Percentiles rank a stretch among this genome's conserved stretches.
Conservation (phyloP, 2,797 vertebrate species). For the Molossus alvarezi region DNA sequence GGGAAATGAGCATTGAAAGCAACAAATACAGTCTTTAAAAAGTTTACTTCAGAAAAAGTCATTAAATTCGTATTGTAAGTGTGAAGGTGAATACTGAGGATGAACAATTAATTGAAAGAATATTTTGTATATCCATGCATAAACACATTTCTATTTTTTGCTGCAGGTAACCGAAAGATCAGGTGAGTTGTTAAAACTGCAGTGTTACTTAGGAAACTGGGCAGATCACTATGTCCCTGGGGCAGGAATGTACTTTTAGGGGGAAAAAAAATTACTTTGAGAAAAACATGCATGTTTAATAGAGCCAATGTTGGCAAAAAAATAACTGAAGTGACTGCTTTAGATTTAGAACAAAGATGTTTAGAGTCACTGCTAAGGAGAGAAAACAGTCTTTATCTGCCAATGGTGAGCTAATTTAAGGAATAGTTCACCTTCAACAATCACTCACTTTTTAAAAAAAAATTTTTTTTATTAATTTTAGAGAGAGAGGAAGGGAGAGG, state of each 20-base stretch:
- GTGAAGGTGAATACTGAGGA: conserved; percentile 79
- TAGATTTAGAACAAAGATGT: conserved; percentile 75
- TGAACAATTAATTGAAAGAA: conserved; percentile 78
- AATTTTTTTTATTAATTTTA: too few relatives aligned
- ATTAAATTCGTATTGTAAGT: conserved; percentile 46
- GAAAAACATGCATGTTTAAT: conserved; percentile 83
- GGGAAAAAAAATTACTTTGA: conserved; percentile 77
- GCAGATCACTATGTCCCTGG: conserved; percentile 77
- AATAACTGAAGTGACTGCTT: conserved; percentile 72
- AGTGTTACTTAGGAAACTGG: conserved; percentile 79
- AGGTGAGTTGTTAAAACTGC: conserved; percentile 72
- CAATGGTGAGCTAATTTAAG: conserved; percentile 65
- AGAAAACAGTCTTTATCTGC: conserved; percentile 40
- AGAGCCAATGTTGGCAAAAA: conserved; percentile 78
- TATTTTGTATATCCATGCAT: conserved; percentile 7
- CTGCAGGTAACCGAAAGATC: conserved; percentile 69
- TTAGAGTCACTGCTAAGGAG: conserved; percentile 70
- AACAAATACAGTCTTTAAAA: conserved; percentile 54
- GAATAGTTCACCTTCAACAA: conserved; percentile 76
- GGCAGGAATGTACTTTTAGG: conserved; percentile 85
- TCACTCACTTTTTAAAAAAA: conserved; percentile 31
- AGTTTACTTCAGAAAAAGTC: conserved; percentile 48
- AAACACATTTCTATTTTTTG: conserved; percentile 64
- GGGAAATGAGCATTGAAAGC: background rate
- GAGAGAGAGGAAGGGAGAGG: too few relatives aligned